These are phyloP conservation scores for Cnemophilus loriae DNA, from an alignment of 2,113 vertebrate species.

Conservation along the genomic window DNA sequence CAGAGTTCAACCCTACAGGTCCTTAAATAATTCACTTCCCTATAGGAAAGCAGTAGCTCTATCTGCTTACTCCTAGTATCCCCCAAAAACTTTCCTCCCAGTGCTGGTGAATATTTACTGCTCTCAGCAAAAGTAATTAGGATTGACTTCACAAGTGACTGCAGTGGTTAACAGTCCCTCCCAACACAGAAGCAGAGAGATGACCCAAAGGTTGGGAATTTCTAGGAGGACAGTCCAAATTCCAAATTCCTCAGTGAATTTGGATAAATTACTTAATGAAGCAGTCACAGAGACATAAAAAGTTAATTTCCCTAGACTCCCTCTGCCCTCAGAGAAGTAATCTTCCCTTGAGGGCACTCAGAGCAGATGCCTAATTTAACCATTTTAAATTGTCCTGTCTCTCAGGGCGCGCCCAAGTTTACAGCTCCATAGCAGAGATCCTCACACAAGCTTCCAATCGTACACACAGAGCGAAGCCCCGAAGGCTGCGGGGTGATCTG, in stretches of 20 bases:
- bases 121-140: neutral
- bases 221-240: neutral
- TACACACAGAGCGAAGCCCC: neutral
- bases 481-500: neutral
- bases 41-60: neutral
- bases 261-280: slow-evolving; percentile 26
- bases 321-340: slow-evolving; percentile 23
- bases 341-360: slow-evolving; percentile 3
- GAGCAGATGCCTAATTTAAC: slow-evolving; percentile 19
- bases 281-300: neutral
- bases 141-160: neutral
- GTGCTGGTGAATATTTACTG: neutral
- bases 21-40: neutral
- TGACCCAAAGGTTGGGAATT: neutral
- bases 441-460: neutral
- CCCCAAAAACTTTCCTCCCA: neutral
- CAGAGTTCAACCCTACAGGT: neutral
- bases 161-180: neutral
- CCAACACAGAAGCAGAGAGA: neutral
- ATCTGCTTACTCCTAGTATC: neutral
- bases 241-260: neutral
- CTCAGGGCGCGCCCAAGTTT: neutral
- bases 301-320: neutral
- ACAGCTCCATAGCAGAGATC: neutral
- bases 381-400: neutral